phyloP scores from a whole-genome alignment of 2,888 invertebrate genomes.

The Tetrapedia diversipes region DNA sequence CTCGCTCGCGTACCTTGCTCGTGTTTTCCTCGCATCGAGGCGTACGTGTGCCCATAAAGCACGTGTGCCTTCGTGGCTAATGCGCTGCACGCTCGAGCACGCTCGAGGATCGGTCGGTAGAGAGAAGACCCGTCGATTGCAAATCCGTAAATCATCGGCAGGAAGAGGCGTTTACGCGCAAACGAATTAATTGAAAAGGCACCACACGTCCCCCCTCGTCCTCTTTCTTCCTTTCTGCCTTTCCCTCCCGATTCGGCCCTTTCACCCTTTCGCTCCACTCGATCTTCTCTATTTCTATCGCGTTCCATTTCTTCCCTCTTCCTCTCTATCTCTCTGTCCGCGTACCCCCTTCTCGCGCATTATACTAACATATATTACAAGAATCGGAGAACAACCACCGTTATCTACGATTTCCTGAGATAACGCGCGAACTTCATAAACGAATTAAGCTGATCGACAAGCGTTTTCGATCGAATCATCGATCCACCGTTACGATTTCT shows the following conservation, averaged over 20 bases:
- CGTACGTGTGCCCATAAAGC: conserved; percentile 21
- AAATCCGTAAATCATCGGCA: conserved; percentile 75
- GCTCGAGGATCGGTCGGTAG: conserved; percentile 41
- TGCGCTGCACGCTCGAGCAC: conserved; percentile 46
- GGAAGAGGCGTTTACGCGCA: conserved; percentile 74
- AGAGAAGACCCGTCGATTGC: conserved; percentile 61
- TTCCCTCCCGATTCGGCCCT: conserved; percentile 3
- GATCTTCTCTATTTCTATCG: conserved; percentile 20
- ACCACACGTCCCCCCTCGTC: conserved; percentile 46
- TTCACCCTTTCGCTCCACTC: conserved; percentile 42
- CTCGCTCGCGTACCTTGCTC: conserved; percentile 31
- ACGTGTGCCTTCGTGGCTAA: conserved; percentile 40
- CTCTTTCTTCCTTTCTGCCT: conserved; percentile 38
- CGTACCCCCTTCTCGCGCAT: conserved; percentile 24
- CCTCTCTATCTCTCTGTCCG: not conserved
- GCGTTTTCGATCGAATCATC: not conserved
- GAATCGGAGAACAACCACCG: not conserved
- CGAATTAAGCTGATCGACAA: not conserved
- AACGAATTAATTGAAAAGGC: conserved; percentile 75
- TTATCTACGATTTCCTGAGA: not conserved
- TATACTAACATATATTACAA: conserved; percentile 1
- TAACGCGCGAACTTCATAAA: not conserved
- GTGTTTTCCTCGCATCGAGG: conserved; percentile 22
- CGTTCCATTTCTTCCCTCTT: not conserved
- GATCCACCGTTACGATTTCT: not conserved